A percentile compares a stretch with the other conserved stretches of the same genome.
phyloP scores from a whole-genome alignment of 2,888 invertebrate species.

The Crossocerus cetratus region DNA sequence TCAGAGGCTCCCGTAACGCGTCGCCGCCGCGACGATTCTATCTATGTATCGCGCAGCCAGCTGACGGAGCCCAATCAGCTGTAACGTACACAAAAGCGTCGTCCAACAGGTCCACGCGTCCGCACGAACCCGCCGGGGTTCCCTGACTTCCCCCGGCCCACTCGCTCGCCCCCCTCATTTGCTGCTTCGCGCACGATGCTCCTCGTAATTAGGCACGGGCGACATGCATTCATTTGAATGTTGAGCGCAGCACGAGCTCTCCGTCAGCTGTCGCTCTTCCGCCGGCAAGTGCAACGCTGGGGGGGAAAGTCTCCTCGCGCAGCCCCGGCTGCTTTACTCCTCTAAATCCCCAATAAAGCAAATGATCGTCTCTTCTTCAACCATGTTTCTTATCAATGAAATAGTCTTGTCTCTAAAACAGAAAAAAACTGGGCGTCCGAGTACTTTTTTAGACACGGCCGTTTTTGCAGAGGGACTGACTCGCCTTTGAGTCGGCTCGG shows the following conservation, averaged over 20 bases:
- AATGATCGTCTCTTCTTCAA: no score
- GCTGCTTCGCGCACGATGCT: background rate
- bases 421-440: no score
- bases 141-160: background rate
- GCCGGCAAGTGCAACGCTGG: no score
- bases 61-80: conserved; percentile 63
- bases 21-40: conserved; percentile 34
- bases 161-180: background rate
- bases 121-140: conserved; percentile 8
- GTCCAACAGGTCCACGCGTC: conserved; percentile 61
- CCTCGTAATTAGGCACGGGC: background rate
- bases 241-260: background rate
- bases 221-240: background rate
- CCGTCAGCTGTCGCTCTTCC: no score
- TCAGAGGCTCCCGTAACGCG: conserved; percentile 36
- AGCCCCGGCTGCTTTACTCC: no score
- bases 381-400: no score
- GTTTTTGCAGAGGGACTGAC: no score
- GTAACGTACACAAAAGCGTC: conserved; percentile 61
- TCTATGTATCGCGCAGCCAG: conserved; percentile 55
- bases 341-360: no score
- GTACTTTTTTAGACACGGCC: no score
- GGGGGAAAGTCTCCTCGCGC: no score
- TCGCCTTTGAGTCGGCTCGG: no score
- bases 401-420: no score